phyloP scores from a whole-genome alignment of 37 sponge, comb jelly and placozoan genomes.

The Halisarca cf. caerulea region DNA sequence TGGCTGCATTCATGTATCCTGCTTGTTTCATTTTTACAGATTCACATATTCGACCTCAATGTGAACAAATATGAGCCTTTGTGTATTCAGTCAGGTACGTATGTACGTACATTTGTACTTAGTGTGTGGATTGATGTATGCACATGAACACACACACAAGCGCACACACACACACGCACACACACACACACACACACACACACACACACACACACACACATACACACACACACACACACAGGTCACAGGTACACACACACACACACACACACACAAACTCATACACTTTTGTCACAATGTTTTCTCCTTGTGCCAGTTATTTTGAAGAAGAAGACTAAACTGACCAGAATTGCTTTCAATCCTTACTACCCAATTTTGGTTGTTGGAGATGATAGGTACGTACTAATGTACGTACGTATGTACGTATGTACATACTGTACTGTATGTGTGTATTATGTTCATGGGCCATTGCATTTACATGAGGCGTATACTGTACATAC shows the following conservation, averaged over 20 bases:
- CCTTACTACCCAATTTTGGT: conserved; percentile 79
- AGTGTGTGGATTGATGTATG: neutral
- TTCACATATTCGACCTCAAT: conserved; percentile 89
- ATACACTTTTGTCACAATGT: too few species aligned
- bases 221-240: too few species aligned
- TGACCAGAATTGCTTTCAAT: conserved; percentile 92
- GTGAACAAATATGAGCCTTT: conserved; percentile 95
- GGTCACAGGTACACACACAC: too few species aligned
- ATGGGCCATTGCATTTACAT: too few species aligned
- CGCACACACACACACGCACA: neutral
- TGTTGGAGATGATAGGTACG: conserved; percentile 88
- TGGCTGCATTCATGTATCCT: neutral
- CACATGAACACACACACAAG: neutral
- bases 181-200: neutral
- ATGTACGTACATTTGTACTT: conserved; percentile 5
- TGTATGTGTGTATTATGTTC: too few species aligned
- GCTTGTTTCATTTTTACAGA: conserved; percentile 17
- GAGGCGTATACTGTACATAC: too few species aligned
- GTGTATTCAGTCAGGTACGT: conserved; percentile 79
- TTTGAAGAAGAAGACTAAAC: conserved; percentile 90
- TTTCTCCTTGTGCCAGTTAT: conserved; percentile 57
- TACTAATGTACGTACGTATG: too few species aligned
- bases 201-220: too few species aligned
- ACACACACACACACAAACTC: too few species aligned
- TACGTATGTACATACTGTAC: too few species aligned